These are phyloP conservation scores for Neuroscelio doddi DNA, from an alignment of 2,888 invertebrate species.

Conservation along the genomic window DNA sequence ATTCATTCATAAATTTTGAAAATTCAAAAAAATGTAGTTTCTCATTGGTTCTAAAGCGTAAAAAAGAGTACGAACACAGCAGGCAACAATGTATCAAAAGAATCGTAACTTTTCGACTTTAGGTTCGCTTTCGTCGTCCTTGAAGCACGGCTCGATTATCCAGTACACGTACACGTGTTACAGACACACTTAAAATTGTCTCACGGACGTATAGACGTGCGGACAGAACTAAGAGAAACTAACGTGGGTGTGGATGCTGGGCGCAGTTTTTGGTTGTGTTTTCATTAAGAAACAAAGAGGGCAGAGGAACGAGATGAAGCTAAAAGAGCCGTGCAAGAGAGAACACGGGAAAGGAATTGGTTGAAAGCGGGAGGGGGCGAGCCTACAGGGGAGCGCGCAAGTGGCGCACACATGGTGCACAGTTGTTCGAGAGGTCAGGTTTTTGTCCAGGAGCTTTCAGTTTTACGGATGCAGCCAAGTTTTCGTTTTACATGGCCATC, in stretches of 20 bases:
- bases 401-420: conserved; percentile 71
- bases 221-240: no score
- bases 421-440: conserved; percentile 72
- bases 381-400: conserved; percentile 56
- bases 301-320: conserved; percentile 29
- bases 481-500: conserved; percentile 44
- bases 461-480: conserved; percentile 63
- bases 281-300: conserved; percentile 48
- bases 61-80: no score
- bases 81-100: no score
- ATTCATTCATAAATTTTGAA: no score
- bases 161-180: conserved; percentile 37
- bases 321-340: conserved; percentile 32
- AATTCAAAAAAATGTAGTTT: no score
- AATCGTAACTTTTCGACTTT: conserved; percentile 19
- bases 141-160: conserved; percentile 34
- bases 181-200: conserved; percentile 26
- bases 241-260: conserved; percentile 35
- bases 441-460: conserved; percentile 67
- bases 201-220: conserved; percentile 27
- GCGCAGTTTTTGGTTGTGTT: conserved; percentile 12
- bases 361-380: conserved; percentile 12
- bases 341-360: conserved; percentile 39
- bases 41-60: no score
- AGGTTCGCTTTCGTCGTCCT: conserved; percentile 26